Conservation (phyloP, 2,797 vertebrate species). For the Euphonia xanthogaster region DNA sequence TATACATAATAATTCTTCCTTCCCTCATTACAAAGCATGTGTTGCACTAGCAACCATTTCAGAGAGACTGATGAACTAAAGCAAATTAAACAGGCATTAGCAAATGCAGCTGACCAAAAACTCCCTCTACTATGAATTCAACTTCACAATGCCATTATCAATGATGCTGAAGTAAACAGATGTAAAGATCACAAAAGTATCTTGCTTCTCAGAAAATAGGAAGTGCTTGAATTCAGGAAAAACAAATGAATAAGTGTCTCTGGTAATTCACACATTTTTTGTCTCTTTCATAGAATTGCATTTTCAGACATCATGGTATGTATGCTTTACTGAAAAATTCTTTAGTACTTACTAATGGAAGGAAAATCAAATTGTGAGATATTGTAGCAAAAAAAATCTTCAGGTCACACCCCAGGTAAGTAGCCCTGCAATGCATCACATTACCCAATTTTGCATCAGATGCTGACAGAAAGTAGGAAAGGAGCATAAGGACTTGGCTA, state of each 20-base stretch:
- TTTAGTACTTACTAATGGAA: constrained; percentile 25
- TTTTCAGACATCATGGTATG: not conserved
- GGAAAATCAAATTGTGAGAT: not conserved
- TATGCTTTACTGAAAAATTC: constrained; percentile 45
- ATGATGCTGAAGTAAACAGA: not conserved
- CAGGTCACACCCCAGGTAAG: not conserved
- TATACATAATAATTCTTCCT: not conserved
- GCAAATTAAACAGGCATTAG: not conserved
- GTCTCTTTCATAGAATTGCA: not conserved
- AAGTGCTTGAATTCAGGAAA: not conserved
- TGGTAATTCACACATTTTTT: not conserved
- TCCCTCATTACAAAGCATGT: not conserved
- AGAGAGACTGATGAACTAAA: not conserved
- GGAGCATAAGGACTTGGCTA: not conserved
- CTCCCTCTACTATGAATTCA: not conserved
- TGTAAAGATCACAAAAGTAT: not conserved
- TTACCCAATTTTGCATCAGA: not conserved
- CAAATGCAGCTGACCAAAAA: not conserved
- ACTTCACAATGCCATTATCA: not conserved
- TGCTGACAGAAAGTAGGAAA: not conserved
- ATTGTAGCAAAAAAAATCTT: constrained; percentile 33
- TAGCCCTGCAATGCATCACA: not conserved
- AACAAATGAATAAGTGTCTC: not conserved
- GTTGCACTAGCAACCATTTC: not conserved
- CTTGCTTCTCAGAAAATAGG: not conserved